Evolutionary conservation across 2,888 invertebrate species (phyloP).

Genomic region (Boloria euphrosyne): DNA sequence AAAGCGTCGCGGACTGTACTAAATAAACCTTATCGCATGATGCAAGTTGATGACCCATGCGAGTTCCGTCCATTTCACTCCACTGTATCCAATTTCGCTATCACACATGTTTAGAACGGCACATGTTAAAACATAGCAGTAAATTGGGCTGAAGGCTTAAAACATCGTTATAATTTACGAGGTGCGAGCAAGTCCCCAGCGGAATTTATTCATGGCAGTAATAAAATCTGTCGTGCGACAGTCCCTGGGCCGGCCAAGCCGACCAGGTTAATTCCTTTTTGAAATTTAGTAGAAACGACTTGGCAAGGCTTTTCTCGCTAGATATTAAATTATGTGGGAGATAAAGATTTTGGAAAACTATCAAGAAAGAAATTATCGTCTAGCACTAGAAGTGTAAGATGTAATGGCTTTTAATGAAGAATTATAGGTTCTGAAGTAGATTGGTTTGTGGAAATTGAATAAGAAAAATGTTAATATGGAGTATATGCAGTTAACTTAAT

Average conservation of each 20-base stretch:
- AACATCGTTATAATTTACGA: constrained; percentile 70
- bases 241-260: constrained; percentile 52
- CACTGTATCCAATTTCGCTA: constrained; percentile 51
- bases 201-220: constrained; percentile 78
- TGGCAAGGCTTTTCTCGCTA: constrained; percentile 42
- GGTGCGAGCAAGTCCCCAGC: constrained; percentile 57
- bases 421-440: neutral
- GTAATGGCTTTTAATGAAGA: constrained; percentile 12
- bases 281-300: constrained; percentile 55
- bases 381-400: neutral
- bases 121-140: constrained; percentile 53
- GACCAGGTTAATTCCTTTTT: constrained; percentile 66
- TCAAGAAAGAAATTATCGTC: constrained; percentile 28
- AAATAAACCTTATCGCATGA: constrained; percentile 28
- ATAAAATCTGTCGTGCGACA: constrained; percentile 73
- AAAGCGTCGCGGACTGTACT: constrained; percentile 42
- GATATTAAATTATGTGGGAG: constrained; percentile 40
- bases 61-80: constrained; percentile 41
- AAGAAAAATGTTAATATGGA: too few species aligned
- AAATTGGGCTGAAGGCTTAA: constrained; percentile 59
- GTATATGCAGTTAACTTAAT: too few species aligned
- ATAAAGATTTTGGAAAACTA: constrained; percentile 38
- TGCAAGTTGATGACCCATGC: constrained; percentile 25
- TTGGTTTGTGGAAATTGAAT: neutral
- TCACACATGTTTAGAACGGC: constrained; percentile 48